phyloP scores from a whole-genome alignment of 1,140 invertebrate genomes.

The Globodera rostochiensis region DNA sequence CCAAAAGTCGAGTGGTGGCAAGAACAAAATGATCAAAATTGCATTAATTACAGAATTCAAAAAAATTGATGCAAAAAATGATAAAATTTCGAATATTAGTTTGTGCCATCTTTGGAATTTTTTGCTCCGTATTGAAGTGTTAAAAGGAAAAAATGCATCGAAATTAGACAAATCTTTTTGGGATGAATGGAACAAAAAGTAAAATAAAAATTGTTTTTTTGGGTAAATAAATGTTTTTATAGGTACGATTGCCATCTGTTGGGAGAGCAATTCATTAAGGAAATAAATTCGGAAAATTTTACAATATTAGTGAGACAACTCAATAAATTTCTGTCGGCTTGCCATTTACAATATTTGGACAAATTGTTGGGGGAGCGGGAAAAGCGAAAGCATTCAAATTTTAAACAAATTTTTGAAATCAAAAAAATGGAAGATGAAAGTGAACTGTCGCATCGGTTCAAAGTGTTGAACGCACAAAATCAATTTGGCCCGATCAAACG shows the following conservation, averaged over 20 bases:
- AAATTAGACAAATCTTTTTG: background rate
- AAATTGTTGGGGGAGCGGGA: background rate
- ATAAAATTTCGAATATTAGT: background rate
- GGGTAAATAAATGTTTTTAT: no score
- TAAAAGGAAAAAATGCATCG: background rate
- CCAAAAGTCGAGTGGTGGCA: background rate
- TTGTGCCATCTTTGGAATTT: background rate
- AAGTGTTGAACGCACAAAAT: background rate
- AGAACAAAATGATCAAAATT: background rate
- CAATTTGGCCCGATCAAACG: background rate
- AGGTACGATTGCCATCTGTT: no score
- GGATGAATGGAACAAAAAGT: no score
- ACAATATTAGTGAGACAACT: background rate
- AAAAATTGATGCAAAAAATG: background rate
- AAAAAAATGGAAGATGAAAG: background rate
- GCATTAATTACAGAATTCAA: background rate
- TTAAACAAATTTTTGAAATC: background rate
- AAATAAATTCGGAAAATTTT: background rate
- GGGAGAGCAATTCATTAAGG: no score
- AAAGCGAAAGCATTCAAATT: background rate
- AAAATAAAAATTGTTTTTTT: no score
- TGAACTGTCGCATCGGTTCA: background rate
- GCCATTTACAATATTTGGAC: background rate
- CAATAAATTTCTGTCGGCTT: background rate
- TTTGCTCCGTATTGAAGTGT: background rate